Evolutionary conservation across 2,797 vertebrate species (phyloP).

Genomic region (Tadarida brasiliensis): DNA sequence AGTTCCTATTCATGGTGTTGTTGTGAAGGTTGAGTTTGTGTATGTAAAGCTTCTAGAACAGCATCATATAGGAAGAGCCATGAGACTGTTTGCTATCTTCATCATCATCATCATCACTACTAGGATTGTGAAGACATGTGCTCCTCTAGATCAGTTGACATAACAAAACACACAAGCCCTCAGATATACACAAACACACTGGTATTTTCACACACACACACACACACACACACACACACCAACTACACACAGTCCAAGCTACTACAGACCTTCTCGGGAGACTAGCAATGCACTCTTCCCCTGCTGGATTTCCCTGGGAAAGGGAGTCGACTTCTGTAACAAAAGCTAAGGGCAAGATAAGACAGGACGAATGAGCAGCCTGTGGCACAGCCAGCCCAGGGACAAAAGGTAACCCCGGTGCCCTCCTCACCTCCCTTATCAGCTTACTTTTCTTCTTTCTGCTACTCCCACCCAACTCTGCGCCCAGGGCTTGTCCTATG

Average conservation of each 20-base stretch:
- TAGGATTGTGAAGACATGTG: not conserved
- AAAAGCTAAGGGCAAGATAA: not conserved
- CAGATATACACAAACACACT: not conserved
- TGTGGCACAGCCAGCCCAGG: not conserved
- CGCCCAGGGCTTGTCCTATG: not conserved
- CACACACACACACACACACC: not conserved
- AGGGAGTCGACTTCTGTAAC: not conserved
- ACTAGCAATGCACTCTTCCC: not conserved
- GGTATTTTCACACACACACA: not conserved
- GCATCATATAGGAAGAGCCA: not conserved
- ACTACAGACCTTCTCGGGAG: not conserved
- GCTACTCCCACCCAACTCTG: not conserved
- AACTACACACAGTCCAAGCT: not conserved
- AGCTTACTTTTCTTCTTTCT: not conserved
- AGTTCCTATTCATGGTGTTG: not conserved
- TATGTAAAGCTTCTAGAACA: not conserved
- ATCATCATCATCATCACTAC: not conserved
- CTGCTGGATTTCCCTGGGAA: not conserved
- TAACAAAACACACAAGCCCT: not conserved
- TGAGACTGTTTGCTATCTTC: not conserved
- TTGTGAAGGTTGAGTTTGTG: not conserved
- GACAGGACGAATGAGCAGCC: not conserved
- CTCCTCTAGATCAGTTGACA: not conserved
- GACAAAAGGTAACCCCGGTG: not conserved
- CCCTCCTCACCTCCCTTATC: not conserved